Conservation (phyloP, 2,888 invertebrate species). For the Anthrax anthrax region DNA sequence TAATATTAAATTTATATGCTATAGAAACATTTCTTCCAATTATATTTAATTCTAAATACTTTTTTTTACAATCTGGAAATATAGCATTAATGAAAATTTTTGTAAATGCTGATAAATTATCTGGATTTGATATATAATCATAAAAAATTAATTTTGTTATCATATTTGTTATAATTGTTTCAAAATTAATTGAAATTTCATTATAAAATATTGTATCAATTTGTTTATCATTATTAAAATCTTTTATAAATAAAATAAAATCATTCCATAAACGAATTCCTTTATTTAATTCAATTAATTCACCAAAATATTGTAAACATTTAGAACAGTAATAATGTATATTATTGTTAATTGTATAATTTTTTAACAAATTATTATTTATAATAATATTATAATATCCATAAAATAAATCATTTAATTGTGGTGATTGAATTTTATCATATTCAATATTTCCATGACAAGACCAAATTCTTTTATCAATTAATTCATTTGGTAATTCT, state of each 20-base stretch:
- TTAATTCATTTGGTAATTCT: conserved; percentile 12
- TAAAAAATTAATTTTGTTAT: not conserved
- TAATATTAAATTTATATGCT: not conserved
- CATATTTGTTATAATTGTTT: too few species aligned
- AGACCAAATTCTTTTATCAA: conserved; percentile 14
- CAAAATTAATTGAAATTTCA: too few species aligned
- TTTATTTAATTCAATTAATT: conserved; percentile 3
- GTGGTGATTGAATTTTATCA: conserved; percentile 3
- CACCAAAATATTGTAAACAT: conserved; percentile 12
- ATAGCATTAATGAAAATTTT: conserved; percentile 8
- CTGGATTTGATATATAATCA: not conserved
- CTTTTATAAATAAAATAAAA: not conserved
- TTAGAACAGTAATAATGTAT: conserved; percentile 10
- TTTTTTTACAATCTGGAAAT: conserved; percentile 6
- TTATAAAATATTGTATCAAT: not conserved
- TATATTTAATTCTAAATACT: conserved; percentile 6
- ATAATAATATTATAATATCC: conserved; percentile 12
- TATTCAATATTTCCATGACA: conserved; percentile 10
- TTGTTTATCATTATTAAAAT: not conserved
- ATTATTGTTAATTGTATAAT: conserved; percentile 7
- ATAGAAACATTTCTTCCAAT: conserved; percentile 7
- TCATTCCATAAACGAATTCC: conserved; percentile 9
- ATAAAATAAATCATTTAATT: conserved; percentile 11
- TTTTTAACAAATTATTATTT: conserved; percentile 4
- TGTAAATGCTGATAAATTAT: conserved; percentile 6